Evolutionary conservation across 2,797 vertebrate species (phyloP).

Genomic region (Peromyscus aztecus): DNA sequence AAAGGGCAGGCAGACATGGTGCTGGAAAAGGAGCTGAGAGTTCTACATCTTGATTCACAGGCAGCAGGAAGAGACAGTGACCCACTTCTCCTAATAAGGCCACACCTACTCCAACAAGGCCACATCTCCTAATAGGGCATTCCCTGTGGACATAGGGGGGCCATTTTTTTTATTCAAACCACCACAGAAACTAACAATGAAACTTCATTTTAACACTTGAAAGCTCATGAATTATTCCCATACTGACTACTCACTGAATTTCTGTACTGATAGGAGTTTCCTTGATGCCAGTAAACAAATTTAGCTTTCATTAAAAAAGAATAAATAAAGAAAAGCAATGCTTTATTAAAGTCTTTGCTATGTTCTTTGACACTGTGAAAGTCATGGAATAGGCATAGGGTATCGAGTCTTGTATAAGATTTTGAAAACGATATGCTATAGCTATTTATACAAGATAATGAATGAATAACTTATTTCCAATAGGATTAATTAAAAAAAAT

Average conservation of each 20-base stretch:
- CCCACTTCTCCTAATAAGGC: not conserved
- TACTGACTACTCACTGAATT: not conserved
- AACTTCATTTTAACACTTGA: not conserved
- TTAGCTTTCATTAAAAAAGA: not conserved
- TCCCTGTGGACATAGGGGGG: not conserved
- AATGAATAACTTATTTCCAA: not conserved
- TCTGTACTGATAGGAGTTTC: not conserved
- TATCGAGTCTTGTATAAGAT: conserved; percentile 38
- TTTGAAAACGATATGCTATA: conserved; percentile 16
- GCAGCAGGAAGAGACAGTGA: not conserved
- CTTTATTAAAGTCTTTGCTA: not conserved
- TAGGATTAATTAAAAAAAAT: not conserved
- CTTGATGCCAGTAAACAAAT: conserved; percentile 35
- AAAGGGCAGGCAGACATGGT: not conserved
- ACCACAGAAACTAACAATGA: not conserved
- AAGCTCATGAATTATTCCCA: not conserved
- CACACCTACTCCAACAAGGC: not conserved
- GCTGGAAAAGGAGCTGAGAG: not conserved
- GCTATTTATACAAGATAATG: not conserved
- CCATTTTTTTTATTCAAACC: not conserved
- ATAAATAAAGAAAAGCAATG: not conserved
- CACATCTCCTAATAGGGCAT: not conserved
- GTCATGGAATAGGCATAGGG: not conserved
- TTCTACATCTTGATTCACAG: not conserved
- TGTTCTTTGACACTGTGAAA: not conserved